Evolutionary conservation across 1,140 invertebrate species (phyloP), one percentile per base, ranked within the genome.

Genomic region (Eriocheir sinensis): DNA sequence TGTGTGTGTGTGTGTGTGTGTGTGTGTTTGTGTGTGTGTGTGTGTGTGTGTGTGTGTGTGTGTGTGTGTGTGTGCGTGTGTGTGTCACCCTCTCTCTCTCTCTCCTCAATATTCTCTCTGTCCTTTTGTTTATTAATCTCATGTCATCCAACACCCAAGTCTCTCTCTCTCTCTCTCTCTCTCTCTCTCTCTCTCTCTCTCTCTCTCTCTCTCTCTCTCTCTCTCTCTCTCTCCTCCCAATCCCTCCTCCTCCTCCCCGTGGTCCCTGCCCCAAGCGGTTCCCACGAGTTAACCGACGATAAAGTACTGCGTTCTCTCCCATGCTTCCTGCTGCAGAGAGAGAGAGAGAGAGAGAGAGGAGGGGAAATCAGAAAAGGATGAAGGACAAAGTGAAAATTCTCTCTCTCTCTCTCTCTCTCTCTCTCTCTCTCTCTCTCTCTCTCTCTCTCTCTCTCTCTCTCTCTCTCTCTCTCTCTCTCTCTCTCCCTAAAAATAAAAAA

Each of bases 141-240:
- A 4, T 21, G 3, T n/a, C n/a, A n/a, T n/a, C n/a, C n/a, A n/a
- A n/a, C n/a, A n/a, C n/a, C 4, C 36, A 12, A n/a, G 0, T 15
- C 12, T 32, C 30, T 15, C 12, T 0, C 1, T 2, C 17, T 1
- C 0, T 21, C 21, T 21, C 0, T 17, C 83, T 38, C 34, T 38
- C 34, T 17, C 9, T 38, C 34, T 53, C 48, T 53, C 48, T 53
- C 48, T 53, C 48, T 53, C 48, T 53, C 48, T 53, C 48, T 53
- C 48, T 53, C 48, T 53, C 48, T 53, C 48, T 53, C 48, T 53
- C 48, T 53, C 48, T 53, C 36, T 0, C 27, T 40, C 36, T n/a
- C 88, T 89, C 88, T 89, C 88, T 89, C 88, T 89, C 36, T 89
- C 88, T 89, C 88, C 44, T 40, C 44, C 88, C n/a, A n/a, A n/a